These are phyloP conservation scores for Stenurella melanura DNA, from an alignment of 2,888 invertebrate genomes.

Conservation along the genomic window DNA sequence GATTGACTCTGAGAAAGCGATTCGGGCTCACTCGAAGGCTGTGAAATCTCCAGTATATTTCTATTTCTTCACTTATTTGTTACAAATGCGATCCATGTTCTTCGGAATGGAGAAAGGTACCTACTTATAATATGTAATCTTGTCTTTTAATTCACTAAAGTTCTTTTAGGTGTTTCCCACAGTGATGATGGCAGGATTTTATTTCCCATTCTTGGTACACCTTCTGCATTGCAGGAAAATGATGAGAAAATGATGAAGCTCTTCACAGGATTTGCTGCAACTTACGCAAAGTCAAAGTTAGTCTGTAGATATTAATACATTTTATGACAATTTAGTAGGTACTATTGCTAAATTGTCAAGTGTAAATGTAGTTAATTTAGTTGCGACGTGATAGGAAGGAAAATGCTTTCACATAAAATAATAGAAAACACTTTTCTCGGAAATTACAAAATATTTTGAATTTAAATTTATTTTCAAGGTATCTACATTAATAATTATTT, in stretches of 20 bases:
- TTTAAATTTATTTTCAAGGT: too few species aligned
- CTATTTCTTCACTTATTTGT: slow-evolving; percentile 58
- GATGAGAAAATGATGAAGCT: slow-evolving; percentile 63
- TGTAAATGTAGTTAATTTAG: too few species aligned
- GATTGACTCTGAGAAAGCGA: slow-evolving; percentile 59
- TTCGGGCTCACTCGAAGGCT: slow-evolving; percentile 60
- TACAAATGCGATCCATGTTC: slow-evolving; percentile 51
- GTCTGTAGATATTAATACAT: neutral
- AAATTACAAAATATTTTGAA: too few species aligned
- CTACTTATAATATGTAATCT: neutral
- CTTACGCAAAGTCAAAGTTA: slow-evolving; percentile 59
- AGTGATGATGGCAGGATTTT: slow-evolving; percentile 58
- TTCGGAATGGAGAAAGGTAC: slow-evolving; percentile 50
- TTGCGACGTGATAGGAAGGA: too few species aligned
- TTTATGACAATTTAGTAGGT: too few species aligned
- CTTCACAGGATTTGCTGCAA: slow-evolving; percentile 59
- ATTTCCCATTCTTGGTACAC: slow-evolving; percentile 52
- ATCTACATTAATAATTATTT: too few species aligned
- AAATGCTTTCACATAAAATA: too few species aligned
- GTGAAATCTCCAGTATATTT: slow-evolving; percentile 61
- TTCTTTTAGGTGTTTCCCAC: slow-evolving; percentile 59
- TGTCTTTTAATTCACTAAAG: neutral
- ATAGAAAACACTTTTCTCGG: too few species aligned
- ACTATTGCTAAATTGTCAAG: too few species aligned
- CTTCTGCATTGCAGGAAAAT: slow-evolving; percentile 44